Evolutionary conservation across 2,888 invertebrate species (phyloP).

Genomic region (Melieria omissa): DNA sequence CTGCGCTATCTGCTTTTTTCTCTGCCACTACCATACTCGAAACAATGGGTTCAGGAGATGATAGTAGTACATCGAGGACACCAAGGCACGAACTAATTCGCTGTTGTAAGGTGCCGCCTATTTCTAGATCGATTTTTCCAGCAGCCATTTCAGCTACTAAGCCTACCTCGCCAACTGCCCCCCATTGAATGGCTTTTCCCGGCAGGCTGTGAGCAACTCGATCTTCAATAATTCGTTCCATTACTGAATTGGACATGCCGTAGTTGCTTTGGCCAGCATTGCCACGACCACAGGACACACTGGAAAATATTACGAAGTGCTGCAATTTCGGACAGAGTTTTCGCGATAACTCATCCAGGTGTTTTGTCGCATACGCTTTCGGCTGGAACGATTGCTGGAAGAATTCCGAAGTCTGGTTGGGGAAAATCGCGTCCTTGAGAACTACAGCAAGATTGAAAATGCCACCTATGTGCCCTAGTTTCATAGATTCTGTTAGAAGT

Average conservation of each 20-base stretch:
- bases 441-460: conserved; percentile 92
- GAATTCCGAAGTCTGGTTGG: conserved; percentile 78
- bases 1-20: conserved; percentile 73
- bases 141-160: conserved; percentile 80
- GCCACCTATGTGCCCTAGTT: conserved; percentile 79
- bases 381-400: conserved; percentile 78
- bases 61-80: conserved; percentile 78
- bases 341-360: conserved; percentile 77
- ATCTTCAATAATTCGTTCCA: conserved; percentile 86
- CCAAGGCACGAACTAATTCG: conserved; percentile 82
- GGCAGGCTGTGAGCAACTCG: conserved; percentile 76
- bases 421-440: conserved; percentile 78
- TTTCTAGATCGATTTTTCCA: conserved; percentile 73
- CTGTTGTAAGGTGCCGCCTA: conserved; percentile 84
- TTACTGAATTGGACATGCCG: conserved; percentile 87
- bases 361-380: conserved; percentile 80
- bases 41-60: conserved; percentile 76
- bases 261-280: conserved; percentile 87
- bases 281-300: conserved; percentile 88
- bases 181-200: conserved; percentile 88
- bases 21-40: conserved; percentile 87
- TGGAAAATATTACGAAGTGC: conserved; percentile 89
- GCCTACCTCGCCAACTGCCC: conserved; percentile 87
- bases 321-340: conserved; percentile 69
- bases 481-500: conserved; percentile 73